Conservation (phyloP, 2,797 vertebrate species). For the Potorous gilbertii region DNA sequence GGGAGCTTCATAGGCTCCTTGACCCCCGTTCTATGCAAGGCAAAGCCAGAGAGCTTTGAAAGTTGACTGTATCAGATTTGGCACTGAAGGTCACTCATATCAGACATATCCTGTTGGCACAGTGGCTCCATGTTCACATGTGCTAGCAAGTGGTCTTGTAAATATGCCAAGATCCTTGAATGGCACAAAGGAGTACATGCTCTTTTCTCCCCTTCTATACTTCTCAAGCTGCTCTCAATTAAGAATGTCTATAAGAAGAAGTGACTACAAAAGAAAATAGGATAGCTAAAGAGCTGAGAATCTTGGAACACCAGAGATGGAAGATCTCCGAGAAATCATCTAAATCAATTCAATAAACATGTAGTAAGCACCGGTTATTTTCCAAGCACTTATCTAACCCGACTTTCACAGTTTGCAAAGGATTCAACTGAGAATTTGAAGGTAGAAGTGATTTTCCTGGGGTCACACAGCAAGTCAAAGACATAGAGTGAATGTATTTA, state of each 20-base stretch:
- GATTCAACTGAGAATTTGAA: neutral
- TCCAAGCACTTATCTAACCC: neutral
- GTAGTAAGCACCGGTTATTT: neutral
- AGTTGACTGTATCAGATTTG: neutral
- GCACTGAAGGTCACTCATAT: neutral
- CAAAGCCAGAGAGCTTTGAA: neutral
- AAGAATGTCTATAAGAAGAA: neutral
- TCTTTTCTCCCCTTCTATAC: neutral
- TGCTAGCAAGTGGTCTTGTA: slow-evolving; percentile 6
- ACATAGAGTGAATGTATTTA: neutral
- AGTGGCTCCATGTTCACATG: neutral
- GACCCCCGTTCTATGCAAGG: neutral
- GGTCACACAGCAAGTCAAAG: neutral
- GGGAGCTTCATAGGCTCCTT: neutral
- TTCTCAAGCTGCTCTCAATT: neutral
- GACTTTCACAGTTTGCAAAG: neutral
- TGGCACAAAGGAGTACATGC: neutral
- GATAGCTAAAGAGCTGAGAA: neutral
- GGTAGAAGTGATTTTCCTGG: neutral
- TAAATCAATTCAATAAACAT: neutral
- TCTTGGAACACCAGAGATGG: neutral
- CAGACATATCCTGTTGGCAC: neutral
- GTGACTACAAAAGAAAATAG: neutral
- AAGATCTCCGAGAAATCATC: neutral
- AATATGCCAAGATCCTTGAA: neutral